Evolutionary conservation across 2,113 vertebrate species (phyloP), one percentile per base, ranked within the genome.

Genomic region (Alosa alosa): DNA sequence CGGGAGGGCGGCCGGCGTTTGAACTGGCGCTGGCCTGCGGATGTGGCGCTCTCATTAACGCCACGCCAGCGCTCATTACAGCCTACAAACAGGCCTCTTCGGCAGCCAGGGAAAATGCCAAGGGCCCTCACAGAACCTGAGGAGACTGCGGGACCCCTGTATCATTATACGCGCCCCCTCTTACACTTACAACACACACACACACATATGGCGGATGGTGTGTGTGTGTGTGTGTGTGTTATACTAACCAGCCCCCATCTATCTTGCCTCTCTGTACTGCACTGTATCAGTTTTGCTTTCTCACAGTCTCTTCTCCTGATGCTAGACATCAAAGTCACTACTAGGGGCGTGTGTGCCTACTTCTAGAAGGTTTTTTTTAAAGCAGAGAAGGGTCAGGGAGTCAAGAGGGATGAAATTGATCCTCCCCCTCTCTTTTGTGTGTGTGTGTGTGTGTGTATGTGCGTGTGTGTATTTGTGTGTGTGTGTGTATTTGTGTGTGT

Each of bases 1-100:
- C 96, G 41, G 41, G 41, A 44, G 96, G 96, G 94, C 95, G 95
- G 96, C 96, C 95, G 96, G 96, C 97, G 98, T 99, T 99, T 99
- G 97, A 99, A 99, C 98, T 97, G 96, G 97, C 96, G 97, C 97
- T 96, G 97, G 13, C 15, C 20, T 6, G 55, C 18, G 55, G 55
- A 57, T 57, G 18, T 57, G 55, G 4, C 20, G 17, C 18, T 18
- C 15, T 57, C 55, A 57, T 57, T 57, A 57, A 6, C 50, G 50
- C 10, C 50, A 52, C 50, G 17, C 50, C 8, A 57, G 55, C 15
- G 0, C 55, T 57, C 55, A 57, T 57, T 44, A 44, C 41, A 44
- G 41, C 41, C 41, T 44, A 44, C 41, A 44, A 44, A 44, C 41
- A 44, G 41, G 41, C 41, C 41, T 1, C 41, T 44, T 44, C 41